Evolutionary conservation across 2,113 vertebrate species (phyloP), one percentile per base, ranked within the genome.

Genomic region (Hemiscyllium ocellatum): DNA sequence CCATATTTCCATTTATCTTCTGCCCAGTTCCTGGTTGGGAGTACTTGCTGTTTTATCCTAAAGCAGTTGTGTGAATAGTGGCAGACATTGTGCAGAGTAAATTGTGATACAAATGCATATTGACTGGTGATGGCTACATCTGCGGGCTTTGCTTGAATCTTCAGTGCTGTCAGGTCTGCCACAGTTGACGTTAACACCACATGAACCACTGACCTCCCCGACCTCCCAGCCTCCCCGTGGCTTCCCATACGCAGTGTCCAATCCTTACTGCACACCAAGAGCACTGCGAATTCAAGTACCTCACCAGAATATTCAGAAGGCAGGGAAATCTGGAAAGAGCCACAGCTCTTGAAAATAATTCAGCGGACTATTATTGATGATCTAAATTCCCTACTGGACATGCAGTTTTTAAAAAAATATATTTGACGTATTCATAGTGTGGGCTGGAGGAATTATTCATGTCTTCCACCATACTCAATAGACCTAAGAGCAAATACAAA

Each of bases 1-100:
- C 13, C 94, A 95, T 50, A 15, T 95, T 70, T 70, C 66, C 93
- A 94, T 94, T 94, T 29, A 47, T 13, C 42, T 72, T 95, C 68
- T 90, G 87, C 29, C 42, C 94, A 47, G 52, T 72, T 72, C 6
- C 69, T 95, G n/a, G 93, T 70, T 47, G 5, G 69, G 69, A 72
- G 69, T 61, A 13, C 12, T 90, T 90, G 52, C 52, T 90, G 22
- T 90, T 90, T 70, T 72, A 70, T 95, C 37, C 69, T 47, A 1
- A 33, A 72, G 69, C 61, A 93, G 89, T 52, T 47, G 69, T 15
- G 2, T 72, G 94, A 33, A 52, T 50, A 50, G 22, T 72, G 69
- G 24, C 29, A 52, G 94, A 72, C 47, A 47, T 68, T 66, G 65
- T 69, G 42, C 66, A 95, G 66, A 72, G 42, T 6, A 4, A 50